These are phyloP conservation scores for Rhysida immarginata DNA, from an alignment of 1,140 invertebrate genomes.

Conservation along the genomic window DNA sequence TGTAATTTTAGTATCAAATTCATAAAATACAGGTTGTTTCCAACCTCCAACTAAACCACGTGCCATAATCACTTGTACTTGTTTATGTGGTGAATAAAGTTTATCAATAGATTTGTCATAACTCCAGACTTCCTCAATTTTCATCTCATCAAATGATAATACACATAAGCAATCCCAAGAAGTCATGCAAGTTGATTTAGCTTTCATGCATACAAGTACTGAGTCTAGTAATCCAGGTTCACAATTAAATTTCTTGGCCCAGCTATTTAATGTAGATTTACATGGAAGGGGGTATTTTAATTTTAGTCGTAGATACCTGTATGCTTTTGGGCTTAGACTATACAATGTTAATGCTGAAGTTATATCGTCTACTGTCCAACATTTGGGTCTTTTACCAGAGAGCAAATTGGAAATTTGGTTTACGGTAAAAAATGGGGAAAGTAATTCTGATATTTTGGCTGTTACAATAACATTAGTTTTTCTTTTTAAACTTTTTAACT, in stretches of 20 bases:
- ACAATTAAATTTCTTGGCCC: constrained; percentile 10
- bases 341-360: not conserved
- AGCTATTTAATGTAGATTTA: constrained; percentile 2
- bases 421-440: too few relatives aligned
- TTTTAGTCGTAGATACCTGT: not conserved
- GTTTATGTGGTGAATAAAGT: constrained; percentile 2
- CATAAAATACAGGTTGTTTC: constrained; percentile 11
- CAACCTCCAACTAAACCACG: constrained; percentile 1
- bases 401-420: too few relatives aligned
- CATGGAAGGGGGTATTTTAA: constrained; percentile 6
- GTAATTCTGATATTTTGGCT: too few relatives aligned
- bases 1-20: constrained; percentile 10
- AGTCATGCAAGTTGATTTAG: not conserved
- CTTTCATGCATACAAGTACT: not conserved
- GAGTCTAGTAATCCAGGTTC: not conserved
- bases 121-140: not conserved
- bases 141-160: constrained; percentile 12
- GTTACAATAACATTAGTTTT: too few relatives aligned
- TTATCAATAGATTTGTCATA: constrained; percentile 2
- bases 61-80: constrained; percentile 9
- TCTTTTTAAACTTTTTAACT: too few relatives aligned
- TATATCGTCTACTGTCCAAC: not conserved
- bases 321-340: not conserved
- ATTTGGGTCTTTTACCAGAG: too few relatives aligned
- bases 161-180: constrained; percentile 3